Base-by-base conservation (phyloP, 1,140 invertebrate species). In the Schlechtendalia chinensis region DNA sequence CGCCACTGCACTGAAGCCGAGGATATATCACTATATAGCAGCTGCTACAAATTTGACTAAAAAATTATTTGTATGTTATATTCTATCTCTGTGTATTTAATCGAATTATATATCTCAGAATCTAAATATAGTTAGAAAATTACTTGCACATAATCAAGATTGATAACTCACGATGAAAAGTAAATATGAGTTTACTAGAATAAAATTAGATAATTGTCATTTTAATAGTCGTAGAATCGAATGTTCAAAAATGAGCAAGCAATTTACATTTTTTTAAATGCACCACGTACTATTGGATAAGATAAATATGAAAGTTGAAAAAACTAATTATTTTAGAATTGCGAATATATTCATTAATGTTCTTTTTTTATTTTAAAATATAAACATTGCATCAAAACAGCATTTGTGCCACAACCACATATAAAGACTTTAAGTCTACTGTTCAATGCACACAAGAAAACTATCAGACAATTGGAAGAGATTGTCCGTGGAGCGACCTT, bases 271-370 rank as follows among this genome's bases (percentile, higher is more conserved):
- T 27, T 27, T 24, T 59, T 59, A 14, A 5, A 24, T 59, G 16
- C 24, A 27, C n/a, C n/a, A 61, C 24, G 3, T 17, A 59, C 14
- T 59, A 61, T n/a, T 19, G 6, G n/a, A n/a, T 56, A n/a, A 56
- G 4, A 56, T 22, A 22, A 58, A 58, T 58, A 58, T 61, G 24
- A 14, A 61, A 61, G 58, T 29, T 29, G 16, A 32, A 11, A 65
- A 65, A 65, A 65, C 27, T 39, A 1, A 39, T 39, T 65, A 65
- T 39, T 65, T 32, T 65, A 65, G 32, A 32, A 65, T 65, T 39
- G 16, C 17, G 17, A 39, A 39, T 39, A 39, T 32, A 63, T 29
- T 32, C 11, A 10, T 32, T 39, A n/a, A n/a, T 39, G n/a, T n/a
- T 22, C 12, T 39, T 29, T 22, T 65, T 45, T n/a, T n/a, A 65